Conservation (phyloP, 2,113 vertebrate genomes). For the Barbus barbus region DNA sequence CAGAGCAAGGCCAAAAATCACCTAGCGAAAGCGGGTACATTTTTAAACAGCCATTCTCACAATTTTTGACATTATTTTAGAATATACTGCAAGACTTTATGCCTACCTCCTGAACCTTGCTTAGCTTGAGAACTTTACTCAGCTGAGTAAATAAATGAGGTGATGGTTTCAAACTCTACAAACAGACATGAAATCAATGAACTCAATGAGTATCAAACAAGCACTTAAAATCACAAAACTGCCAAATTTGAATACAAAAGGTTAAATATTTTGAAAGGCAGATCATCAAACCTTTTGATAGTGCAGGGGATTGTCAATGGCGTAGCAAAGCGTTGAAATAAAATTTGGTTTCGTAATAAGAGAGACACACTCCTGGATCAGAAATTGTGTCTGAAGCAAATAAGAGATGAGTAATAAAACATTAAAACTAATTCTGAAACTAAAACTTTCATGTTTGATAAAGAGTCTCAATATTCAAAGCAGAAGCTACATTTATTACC, state of each 20-base stretch:
- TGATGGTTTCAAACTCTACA: conserved; percentile 98
- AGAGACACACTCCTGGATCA: conserved; percentile 99
- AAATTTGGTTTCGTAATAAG: conserved; percentile 99
- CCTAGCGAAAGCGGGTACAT: conserved; percentile 69
- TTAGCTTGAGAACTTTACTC: conserved; percentile 99
- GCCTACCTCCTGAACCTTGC: conserved; percentile 97
- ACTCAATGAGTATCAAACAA: too few relatives aligned
- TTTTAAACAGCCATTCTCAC: background rate
- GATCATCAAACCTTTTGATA: conserved; percentile 92
- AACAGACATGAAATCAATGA: background rate
- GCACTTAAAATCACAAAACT: background rate
- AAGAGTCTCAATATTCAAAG: background rate
- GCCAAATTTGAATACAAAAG: background rate
- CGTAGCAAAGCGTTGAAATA: conserved; percentile 98
- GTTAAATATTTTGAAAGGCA: background rate
- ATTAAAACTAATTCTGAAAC: conserved; percentile 20
- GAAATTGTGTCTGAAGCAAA: conserved; percentile 93
- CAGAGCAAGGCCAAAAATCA: conserved; percentile 97
- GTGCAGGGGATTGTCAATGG: conserved; percentile 99
- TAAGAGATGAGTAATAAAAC: conserved; percentile 46
- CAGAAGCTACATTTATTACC: conserved; percentile 74
- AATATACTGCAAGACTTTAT: background rate
- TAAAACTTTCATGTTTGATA: background rate
- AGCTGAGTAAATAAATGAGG: conserved; percentile 95
- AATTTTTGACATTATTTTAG: background rate